Evolutionary conservation across 1,140 invertebrate species (phyloP).

Genomic region (Acromyrmex charruanus): DNA sequence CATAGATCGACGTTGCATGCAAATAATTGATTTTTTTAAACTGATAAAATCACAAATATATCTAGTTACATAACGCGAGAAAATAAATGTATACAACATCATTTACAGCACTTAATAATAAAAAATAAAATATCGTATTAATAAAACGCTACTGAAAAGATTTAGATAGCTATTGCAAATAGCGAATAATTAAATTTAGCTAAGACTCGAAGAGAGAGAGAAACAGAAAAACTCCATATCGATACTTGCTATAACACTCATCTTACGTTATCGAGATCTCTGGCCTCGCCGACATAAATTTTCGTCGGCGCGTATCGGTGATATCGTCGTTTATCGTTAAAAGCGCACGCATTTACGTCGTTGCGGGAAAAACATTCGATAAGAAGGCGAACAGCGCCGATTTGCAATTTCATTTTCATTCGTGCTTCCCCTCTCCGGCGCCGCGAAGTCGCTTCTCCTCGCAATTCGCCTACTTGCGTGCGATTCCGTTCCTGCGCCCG

Average conservation of each 20-base stretch:
- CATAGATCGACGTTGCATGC: too few species aligned
- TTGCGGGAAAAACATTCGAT: conserved; percentile 65
- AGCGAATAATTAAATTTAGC: background rate
- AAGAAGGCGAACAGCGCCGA: conserved; percentile 47
- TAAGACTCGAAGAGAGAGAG: too few species aligned
- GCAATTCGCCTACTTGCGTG: conserved; percentile 18
- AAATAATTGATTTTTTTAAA: background rate
- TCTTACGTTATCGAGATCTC: conserved; percentile 14
- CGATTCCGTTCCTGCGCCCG: conserved; percentile 6
- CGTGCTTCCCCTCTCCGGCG: conserved; percentile 18
- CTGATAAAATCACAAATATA: conserved; percentile 2
- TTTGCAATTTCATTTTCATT: conserved; percentile 38
- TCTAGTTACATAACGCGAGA: background rate
- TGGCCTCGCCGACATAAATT: conserved; percentile 46
- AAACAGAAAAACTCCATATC: background rate
- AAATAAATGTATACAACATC: background rate
- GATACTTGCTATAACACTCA: conserved; percentile 1
- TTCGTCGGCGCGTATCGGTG: conserved; percentile 45
- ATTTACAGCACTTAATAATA: background rate
- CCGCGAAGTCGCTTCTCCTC: conserved; percentile 44
- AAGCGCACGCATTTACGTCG: conserved; percentile 53
- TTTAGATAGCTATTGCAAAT: background rate
- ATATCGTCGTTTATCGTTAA: conserved; percentile 65
- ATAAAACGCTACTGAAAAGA: background rate
- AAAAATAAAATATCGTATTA: background rate